Conservation (phyloP, 2,888 invertebrate species). For the Osmoderma eremita region DNA sequence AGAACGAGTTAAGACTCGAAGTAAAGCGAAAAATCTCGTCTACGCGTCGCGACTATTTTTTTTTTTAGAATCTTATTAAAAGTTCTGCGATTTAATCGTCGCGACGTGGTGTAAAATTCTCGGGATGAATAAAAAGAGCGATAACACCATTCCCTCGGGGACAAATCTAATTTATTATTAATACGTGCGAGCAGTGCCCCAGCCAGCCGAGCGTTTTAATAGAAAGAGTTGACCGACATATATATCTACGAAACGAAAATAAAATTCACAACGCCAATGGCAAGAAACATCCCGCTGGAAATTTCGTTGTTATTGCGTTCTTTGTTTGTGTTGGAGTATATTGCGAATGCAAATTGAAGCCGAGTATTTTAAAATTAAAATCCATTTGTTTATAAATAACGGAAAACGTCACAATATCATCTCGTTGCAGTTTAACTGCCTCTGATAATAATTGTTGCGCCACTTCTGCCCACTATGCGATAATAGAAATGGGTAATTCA, state of each 20-base stretch:
- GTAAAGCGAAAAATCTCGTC: slow-evolving; percentile 9
- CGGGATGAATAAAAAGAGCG: not conserved
- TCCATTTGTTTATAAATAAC: not conserved
- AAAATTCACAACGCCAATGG: too few species aligned
- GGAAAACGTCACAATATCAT: not conserved
- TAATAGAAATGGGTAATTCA: too few species aligned
- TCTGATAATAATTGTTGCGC: not conserved
- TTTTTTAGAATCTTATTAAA: slow-evolving; percentile 26
- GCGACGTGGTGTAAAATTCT: not conserved
- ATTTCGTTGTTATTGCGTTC: too few species aligned
- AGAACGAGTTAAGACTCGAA: not conserved
- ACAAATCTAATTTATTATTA: slow-evolving; percentile 3
- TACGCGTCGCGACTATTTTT: slow-evolving; percentile 9
- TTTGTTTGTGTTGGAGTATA: too few species aligned
- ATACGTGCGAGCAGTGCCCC: not conserved
- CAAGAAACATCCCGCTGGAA: too few species aligned
- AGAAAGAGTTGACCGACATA: not conserved
- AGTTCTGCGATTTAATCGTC: slow-evolving; percentile 7
- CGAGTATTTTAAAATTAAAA: slow-evolving; percentile 22
- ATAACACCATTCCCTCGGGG: not conserved
- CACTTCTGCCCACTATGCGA: not conserved
- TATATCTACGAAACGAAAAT: not conserved
- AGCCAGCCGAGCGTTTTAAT: not conserved
- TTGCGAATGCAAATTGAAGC: not conserved
- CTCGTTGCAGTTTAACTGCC: slow-evolving; percentile 5